Evolutionary conservation across 2,888 invertebrate species (phyloP).

Genomic region (Polylopha cassiicola): DNA sequence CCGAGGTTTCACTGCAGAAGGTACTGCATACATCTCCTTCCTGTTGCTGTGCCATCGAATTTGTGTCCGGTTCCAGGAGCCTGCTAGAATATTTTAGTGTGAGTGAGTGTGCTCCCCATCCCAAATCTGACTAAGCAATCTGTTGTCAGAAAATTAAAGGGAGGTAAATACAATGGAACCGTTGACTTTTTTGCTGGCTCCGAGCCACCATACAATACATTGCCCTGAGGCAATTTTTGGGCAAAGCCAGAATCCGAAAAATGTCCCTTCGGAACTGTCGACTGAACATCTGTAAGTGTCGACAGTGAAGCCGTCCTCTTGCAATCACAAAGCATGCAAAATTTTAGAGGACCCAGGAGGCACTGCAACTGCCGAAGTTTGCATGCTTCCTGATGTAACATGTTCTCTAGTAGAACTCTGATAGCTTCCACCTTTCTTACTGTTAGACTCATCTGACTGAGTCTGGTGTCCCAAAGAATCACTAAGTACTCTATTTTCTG

Average conservation of each 20-base stretch:
- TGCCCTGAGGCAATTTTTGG: background rate
- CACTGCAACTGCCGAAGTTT: slow-evolving; percentile 1
- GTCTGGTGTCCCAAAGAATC: background rate
- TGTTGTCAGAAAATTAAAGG: slow-evolving; percentile 13
- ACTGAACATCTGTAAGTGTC: slow-evolving; percentile 4
- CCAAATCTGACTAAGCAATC: slow-evolving; percentile 23
- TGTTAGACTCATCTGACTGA: background rate
- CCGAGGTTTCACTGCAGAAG: slow-evolving; percentile 8
- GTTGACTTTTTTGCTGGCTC: background rate
- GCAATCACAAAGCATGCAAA: slow-evolving; percentile 4
- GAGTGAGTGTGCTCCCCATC: slow-evolving; percentile 25
- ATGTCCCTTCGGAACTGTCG: background rate
- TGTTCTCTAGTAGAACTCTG: background rate
- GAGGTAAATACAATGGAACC: background rate
- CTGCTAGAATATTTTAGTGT: slow-evolving; percentile 3
- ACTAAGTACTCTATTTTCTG: background rate
- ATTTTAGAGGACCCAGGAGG: slow-evolving; percentile 2
- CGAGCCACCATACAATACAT: slow-evolving; percentile 19
- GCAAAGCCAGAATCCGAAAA: background rate
- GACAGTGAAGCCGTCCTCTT: slow-evolving; percentile 6
- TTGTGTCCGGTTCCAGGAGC: slow-evolving; percentile 12
- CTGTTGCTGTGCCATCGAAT: slow-evolving; percentile 18
- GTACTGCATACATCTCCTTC: slow-evolving; percentile 20
- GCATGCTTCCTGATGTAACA: background rate
- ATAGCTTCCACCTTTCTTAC: background rate